phyloP scores from a whole-genome alignment of 2,888 invertebrate genomes.

The Teinopalpus imperialis region DNA sequence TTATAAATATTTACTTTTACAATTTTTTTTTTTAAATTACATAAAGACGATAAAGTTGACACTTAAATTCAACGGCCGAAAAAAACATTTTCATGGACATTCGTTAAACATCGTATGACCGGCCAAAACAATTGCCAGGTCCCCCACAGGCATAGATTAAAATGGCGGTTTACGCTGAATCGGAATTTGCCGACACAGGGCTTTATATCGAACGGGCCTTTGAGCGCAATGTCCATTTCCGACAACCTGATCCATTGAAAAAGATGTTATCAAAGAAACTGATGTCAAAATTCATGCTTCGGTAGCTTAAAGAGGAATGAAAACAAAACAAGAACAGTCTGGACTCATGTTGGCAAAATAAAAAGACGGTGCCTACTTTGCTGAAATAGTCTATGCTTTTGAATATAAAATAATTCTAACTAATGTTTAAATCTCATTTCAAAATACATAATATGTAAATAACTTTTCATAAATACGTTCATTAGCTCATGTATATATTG shows the following conservation, averaged over 20 bases:
- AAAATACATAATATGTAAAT: too few species aligned
- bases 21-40: too few species aligned
- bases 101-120: too few species aligned
- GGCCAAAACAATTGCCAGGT: slow-evolving; percentile 18
- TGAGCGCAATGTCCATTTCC: slow-evolving; percentile 71
- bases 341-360: slow-evolving; percentile 20
- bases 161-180: slow-evolving; percentile 45
- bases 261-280: slow-evolving; percentile 65
- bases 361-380: slow-evolving; percentile 2
- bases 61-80: too few species aligned
- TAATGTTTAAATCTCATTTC: too few species aligned
- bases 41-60: too few species aligned
- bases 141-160: slow-evolving; percentile 15
- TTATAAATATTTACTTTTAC: too few species aligned
- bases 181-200: slow-evolving; percentile 63
- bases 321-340: slow-evolving; percentile 21
- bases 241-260: slow-evolving; percentile 65
- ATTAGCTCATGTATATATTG: too few species aligned
- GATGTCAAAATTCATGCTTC: slow-evolving; percentile 58
- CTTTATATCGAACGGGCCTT: slow-evolving; percentile 54
- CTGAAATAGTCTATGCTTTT: not conserved
- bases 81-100: too few species aligned
- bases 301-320: slow-evolving; percentile 18
- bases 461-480: too few species aligned
- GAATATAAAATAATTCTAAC: too few species aligned